Evolutionary conservation across 2,113 vertebrate genomes (phyloP).

Genomic region (Neolamprologus tretocephalus): DNA sequence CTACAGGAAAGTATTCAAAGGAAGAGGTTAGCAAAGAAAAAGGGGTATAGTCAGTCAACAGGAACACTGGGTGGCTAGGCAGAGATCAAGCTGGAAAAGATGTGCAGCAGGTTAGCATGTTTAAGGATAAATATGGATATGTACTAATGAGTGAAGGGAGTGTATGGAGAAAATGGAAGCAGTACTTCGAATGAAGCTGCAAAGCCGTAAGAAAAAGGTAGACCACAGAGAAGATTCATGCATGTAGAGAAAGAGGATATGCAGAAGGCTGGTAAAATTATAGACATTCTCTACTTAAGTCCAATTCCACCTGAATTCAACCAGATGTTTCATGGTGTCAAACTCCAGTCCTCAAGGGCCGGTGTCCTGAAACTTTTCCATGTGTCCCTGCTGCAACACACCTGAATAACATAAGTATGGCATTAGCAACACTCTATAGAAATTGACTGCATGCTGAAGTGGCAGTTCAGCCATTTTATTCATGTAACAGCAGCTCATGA

Average conservation of each 20-base stretch:
- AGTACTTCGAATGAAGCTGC: not conserved
- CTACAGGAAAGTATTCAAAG: not conserved
- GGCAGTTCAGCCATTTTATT: not conserved
- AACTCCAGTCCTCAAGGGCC: not conserved
- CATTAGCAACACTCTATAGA: not conserved
- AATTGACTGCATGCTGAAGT: not conserved
- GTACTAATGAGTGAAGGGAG: not conserved
- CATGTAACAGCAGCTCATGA: not conserved
- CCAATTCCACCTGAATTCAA: not conserved
- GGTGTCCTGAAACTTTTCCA: accelerated
- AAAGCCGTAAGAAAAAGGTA: not conserved
- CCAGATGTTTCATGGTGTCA: not conserved
- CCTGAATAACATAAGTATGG: not conserved
- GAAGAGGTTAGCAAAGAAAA: not conserved
- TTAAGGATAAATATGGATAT: not conserved
- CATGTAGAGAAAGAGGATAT: not conserved
- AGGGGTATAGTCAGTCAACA: not conserved
- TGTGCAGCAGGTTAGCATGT: not conserved
- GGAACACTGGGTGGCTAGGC: not conserved
- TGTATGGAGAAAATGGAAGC: not conserved
- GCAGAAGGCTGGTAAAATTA: accelerated
- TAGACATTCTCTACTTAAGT: not conserved
- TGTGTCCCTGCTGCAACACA: not conserved
- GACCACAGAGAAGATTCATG: not conserved
- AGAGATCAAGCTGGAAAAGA: not conserved